A percentile compares a stretch with the other conserved stretches of the same genome.
These are phyloP conservation scores for Stenodema calcarata DNA, from an alignment of 2,888 invertebrate species.

Conservation along the genomic window DNA sequence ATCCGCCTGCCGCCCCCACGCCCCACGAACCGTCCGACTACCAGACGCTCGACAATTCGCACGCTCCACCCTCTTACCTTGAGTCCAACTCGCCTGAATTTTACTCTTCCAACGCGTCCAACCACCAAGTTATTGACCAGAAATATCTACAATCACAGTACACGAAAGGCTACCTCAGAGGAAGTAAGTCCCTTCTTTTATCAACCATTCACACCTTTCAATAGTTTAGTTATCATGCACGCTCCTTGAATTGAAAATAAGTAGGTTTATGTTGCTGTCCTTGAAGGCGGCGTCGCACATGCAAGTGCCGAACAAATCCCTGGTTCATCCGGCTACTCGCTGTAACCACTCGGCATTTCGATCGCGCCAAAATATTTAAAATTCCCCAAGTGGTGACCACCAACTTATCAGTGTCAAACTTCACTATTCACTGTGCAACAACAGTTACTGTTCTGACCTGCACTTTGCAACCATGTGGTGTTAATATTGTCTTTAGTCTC, in stretches of 20 bases:
- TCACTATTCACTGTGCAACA: no score
- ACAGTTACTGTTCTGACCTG: no score
- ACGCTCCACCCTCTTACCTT: slow-evolving; percentile 39
- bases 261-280: no score
- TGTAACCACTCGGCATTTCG: no score
- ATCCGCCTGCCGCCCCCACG: slow-evolving; percentile 45
- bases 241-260: not conserved
- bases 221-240: not conserved
- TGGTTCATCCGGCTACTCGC: no score
- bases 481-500: no score
- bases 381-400: no score
- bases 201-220: not conserved
- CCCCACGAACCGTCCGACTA: slow-evolving; percentile 48
- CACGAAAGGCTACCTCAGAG: slow-evolving; percentile 74
- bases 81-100: slow-evolving; percentile 49
- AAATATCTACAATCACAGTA: slow-evolving; percentile 75
- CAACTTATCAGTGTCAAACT: no score
- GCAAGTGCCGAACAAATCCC: no score
- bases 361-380: no score
- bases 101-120: slow-evolving; percentile 34
- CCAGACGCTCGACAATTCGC: slow-evolving; percentile 42
- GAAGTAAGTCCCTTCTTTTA: slow-evolving; percentile 31
- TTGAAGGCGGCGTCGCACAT: no score
- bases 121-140: slow-evolving; percentile 65
- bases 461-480: no score